phyloP scores from a whole-genome alignment of 2,888 invertebrate genomes.

The Nemurella pictetii region DNA sequence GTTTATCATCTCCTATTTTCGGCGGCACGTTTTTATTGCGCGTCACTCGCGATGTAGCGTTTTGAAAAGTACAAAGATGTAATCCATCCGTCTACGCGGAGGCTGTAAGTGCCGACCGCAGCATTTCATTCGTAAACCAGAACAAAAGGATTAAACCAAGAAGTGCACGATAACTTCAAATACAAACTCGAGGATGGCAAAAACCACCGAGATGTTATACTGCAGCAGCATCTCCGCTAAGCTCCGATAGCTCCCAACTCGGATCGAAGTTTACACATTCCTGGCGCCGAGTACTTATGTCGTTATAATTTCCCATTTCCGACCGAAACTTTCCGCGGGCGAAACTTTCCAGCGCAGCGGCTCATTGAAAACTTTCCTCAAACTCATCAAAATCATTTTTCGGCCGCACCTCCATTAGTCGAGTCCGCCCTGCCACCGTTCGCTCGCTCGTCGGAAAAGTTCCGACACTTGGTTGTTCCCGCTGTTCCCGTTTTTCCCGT shows the following conservation, averaged over 20 bases:
- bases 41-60: not conserved
- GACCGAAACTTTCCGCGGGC: not conserved
- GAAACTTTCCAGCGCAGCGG: not conserved
- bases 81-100: not conserved
- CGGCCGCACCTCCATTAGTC: not conserved
- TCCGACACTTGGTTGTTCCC: not conserved
- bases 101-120: not conserved
- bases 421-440: not conserved
- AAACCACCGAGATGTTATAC: not conserved
- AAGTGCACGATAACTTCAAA: not conserved
- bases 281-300: not conserved
- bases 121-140: not conserved
- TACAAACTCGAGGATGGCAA: not conserved
- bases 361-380: slow-evolving; percentile 6
- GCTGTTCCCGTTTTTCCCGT: not conserved
- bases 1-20: not conserved
- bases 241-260: not conserved
- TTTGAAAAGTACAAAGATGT: not conserved
- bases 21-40: not conserved
- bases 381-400: slow-evolving; percentile 19
- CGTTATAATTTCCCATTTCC: not conserved
- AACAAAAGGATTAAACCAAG: not conserved
- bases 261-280: not conserved
- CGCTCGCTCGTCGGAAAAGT: not conserved
- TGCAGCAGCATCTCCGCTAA: not conserved